These are phyloP conservation scores for Gadopsis bispinosus DNA, from an alignment of 2,797 vertebrate species.

Conservation along the genomic window DNA sequence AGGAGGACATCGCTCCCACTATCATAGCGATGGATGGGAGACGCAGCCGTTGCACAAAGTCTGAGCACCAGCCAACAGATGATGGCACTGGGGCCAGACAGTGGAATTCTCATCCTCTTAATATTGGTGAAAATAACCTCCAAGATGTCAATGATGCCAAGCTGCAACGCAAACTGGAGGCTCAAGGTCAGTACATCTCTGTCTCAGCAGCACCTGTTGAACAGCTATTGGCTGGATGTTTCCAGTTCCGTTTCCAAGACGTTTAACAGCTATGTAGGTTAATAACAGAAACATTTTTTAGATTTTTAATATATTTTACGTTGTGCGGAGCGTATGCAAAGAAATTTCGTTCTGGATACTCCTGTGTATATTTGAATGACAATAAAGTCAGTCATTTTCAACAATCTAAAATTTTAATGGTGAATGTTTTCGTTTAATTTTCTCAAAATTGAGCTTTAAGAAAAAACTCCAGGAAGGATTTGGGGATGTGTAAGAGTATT, in stretches of 20 bases:
- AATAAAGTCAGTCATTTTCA: too few relatives aligned
- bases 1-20: constrained; percentile 89
- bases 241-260: background rate
- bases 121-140: constrained; percentile 83
- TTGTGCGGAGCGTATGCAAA: too few relatives aligned
- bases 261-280: background rate
- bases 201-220: background rate
- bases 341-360: too few relatives aligned
- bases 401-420: background rate
- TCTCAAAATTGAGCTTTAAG: background rate
- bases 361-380: too few relatives aligned
- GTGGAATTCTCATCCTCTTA: constrained; percentile 86
- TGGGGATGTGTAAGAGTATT: background rate
- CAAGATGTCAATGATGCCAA: constrained; percentile 88
- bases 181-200: constrained; percentile 88
- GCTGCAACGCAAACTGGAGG: constrained; percentile 92
- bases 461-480: background rate
- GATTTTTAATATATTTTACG: too few relatives aligned
- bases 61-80: constrained; percentile 79
- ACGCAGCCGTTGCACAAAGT: constrained; percentile 86
- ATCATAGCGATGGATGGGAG: constrained; percentile 93
- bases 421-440: background rate
- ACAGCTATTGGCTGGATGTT: background rate
- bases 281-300: background rate
- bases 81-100: constrained; percentile 79